Evolutionary conservation across 1,140 invertebrate species (phyloP).

Genomic region (Listronotus oregonensis): DNA sequence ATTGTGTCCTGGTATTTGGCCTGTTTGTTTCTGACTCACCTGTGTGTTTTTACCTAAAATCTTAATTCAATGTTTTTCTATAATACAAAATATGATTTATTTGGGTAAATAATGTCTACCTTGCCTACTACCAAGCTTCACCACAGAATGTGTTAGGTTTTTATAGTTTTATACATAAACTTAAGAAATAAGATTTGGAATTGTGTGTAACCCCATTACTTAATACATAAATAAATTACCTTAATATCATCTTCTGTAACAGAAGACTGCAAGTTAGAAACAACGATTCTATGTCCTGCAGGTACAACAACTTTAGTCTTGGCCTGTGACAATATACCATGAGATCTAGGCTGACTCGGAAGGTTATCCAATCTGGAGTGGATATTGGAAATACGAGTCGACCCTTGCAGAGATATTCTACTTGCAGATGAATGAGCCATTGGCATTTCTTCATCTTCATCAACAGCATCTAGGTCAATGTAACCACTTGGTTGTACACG

Average conservation of each 20-base stretch:
- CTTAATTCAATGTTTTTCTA: too few relatives aligned
- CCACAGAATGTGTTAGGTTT: too few relatives aligned
- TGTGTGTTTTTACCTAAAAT: too few relatives aligned
- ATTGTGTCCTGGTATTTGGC: too few relatives aligned
- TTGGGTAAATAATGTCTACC: too few relatives aligned
- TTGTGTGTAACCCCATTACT: too few relatives aligned
- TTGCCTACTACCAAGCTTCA: too few relatives aligned
- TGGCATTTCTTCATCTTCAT: slow-evolving; percentile 57
- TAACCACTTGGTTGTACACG: slow-evolving; percentile 38
- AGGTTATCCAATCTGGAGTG: slow-evolving; percentile 59
- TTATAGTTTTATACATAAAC: too few relatives aligned
- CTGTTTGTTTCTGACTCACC: too few relatives aligned
- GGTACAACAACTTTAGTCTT: slow-evolving; percentile 58
- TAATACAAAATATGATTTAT: too few relatives aligned
- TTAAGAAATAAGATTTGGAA: too few relatives aligned
- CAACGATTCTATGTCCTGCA: slow-evolving; percentile 76
- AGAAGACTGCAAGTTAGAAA: slow-evolving; percentile 83
- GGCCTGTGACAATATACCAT: slow-evolving; percentile 60
- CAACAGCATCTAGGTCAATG: slow-evolving; percentile 52
- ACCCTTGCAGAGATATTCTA: slow-evolving; percentile 42
- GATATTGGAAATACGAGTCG: slow-evolving; percentile 47
- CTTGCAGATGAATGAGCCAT: slow-evolving; percentile 31
- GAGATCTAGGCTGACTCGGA: slow-evolving; percentile 57
- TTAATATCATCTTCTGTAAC: slow-evolving; percentile 89
- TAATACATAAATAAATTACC: too few relatives aligned